phyloP scores from a whole-genome alignment of 2,113 vertebrate species.

The Rissa tridactyla region DNA sequence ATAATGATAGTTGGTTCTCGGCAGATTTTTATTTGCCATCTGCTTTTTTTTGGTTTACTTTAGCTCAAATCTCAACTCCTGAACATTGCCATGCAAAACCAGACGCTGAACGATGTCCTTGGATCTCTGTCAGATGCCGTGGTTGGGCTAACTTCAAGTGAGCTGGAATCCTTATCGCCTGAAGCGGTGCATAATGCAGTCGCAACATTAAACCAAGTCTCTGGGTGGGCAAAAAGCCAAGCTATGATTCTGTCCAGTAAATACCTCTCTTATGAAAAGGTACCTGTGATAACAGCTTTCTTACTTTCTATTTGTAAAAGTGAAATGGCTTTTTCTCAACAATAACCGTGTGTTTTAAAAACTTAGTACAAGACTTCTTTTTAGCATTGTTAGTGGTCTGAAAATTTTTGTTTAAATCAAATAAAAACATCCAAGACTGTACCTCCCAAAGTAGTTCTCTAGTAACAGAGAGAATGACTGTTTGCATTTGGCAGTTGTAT shows the following conservation, averaged over 20 bases:
- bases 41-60: not conserved
- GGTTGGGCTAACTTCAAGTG: conserved; percentile 71
- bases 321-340: not conserved
- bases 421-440: not conserved
- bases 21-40: not conserved
- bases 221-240: conserved; percentile 80
- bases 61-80: conserved; percentile 81
- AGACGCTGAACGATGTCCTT: conserved; percentile 78
- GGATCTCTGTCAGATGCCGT: conserved; percentile 79
- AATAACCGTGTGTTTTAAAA: not conserved
- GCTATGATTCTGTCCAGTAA: conserved; percentile 76
- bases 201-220: conserved; percentile 76
- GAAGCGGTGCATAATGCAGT: conserved; percentile 75
- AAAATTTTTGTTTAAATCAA: not conserved
- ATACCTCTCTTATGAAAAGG: conserved; percentile 79
- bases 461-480: not conserved
- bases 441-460: not conserved
- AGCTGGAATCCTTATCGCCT: conserved; percentile 78
- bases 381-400: not conserved
- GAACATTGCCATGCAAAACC: conserved; percentile 74
- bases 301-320: not conserved
- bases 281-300: conserved; percentile 32
- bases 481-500: not conserved
- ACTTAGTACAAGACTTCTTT: not conserved
- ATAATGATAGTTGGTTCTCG: not conserved